Evolutionary conservation across 2,113 vertebrate species (phyloP).

Genomic region (Zapornia atra): DNA sequence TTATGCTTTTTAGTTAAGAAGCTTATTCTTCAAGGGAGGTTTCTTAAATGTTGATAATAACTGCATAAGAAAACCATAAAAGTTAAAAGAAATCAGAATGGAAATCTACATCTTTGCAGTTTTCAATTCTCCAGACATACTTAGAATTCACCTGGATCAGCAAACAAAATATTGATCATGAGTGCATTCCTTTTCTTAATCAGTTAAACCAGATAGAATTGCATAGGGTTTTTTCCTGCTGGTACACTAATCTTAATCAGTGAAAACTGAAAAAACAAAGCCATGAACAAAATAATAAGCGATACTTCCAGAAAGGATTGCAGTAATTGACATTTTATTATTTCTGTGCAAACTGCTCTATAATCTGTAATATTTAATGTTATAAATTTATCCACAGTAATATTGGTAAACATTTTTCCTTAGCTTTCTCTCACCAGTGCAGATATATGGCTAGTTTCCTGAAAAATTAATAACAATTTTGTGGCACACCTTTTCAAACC

Average conservation of each 20-base stretch:
- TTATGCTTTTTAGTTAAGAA: not conserved
- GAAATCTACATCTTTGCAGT: not conserved
- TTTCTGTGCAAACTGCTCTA: not conserved
- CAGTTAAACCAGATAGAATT: not conserved
- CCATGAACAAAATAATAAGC: not conserved
- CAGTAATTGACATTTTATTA: not conserved
- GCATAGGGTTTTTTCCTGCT: not conserved
- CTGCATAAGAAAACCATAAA: not conserved
- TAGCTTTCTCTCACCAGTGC: not conserved
- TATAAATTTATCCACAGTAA: not conserved
- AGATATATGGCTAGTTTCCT: not conserved
- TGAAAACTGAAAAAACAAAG: not conserved
- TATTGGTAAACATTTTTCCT: not conserved
- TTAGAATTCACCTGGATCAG: not conserved
- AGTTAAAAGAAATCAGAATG: not conserved
- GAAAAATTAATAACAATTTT: not conserved
- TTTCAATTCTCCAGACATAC: not conserved
- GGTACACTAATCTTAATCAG: not conserved
- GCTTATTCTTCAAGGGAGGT: not conserved
- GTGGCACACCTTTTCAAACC: not conserved
- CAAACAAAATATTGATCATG: not conserved
- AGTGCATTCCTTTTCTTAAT: not conserved
- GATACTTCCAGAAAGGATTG: not conserved
- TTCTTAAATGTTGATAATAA: not conserved
- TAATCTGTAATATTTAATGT: not conserved